A percentile compares a stretch with the other conserved stretches of the same genome.
These are phyloP conservation scores for Julus scandinavius DNA, from an alignment of 2,888 invertebrate species.

Conservation along the genomic window DNA sequence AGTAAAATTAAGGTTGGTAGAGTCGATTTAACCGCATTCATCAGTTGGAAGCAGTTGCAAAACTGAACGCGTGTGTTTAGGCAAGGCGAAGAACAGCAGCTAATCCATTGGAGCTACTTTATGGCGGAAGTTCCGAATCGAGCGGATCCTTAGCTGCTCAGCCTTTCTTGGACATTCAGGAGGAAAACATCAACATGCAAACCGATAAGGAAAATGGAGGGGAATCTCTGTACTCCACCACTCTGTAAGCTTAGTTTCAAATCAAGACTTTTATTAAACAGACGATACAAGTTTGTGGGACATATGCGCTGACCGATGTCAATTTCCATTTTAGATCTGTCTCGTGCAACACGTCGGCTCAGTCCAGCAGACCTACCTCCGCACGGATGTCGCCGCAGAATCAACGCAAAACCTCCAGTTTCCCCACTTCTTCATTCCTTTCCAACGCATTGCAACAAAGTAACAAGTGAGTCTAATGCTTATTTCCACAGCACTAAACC, in stretches of 20 bases:
- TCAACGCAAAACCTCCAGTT: background rate
- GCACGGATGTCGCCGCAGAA: background rate
- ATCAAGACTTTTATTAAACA: too few relatives aligned
- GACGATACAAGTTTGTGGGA: too few relatives aligned
- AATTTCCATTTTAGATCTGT: too few relatives aligned
- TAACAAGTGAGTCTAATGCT: slow-evolving; percentile 43
- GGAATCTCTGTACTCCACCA: too few relatives aligned
- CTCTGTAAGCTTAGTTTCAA: too few relatives aligned
- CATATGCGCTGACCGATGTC: too few relatives aligned
- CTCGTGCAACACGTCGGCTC: too few relatives aligned
- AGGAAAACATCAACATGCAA: background rate
- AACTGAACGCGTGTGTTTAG: background rate
- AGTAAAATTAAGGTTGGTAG: background rate
- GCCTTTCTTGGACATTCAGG: background rate
- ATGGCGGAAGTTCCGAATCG: slow-evolving; percentile 67
- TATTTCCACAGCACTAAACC: background rate
- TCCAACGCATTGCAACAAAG: slow-evolving; percentile 13
- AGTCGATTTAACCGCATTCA: too few relatives aligned
- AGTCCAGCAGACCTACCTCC: too few relatives aligned
- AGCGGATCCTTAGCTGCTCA: background rate
- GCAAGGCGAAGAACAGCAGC: slow-evolving; percentile 36
- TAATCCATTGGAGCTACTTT: slow-evolving; percentile 77
- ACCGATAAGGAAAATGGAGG: background rate
- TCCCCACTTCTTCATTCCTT: slow-evolving; percentile 13
- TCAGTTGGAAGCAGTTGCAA: background rate